Conservation (phyloP, 2,888 invertebrate genomes). For the Tenthredo notha region DNA sequence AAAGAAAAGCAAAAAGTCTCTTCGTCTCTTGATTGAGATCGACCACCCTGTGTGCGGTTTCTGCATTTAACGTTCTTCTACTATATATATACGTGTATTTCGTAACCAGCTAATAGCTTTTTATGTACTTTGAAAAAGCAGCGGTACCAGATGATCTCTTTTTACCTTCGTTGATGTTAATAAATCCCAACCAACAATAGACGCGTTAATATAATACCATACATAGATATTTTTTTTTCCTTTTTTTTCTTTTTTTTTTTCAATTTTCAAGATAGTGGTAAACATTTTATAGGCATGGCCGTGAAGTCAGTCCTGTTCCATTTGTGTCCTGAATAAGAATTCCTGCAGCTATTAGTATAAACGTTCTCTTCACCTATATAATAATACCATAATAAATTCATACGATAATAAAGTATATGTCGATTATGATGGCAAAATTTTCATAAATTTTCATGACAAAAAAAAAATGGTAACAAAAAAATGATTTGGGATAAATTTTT, state of each 20-base stretch:
- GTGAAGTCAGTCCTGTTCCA: neutral
- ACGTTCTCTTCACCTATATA: no score
- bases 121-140: neutral
- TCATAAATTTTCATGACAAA: no score
- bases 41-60: constrained; percentile 1
- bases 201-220: neutral
- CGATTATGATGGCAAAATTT: no score
- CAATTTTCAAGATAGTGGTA: neutral
- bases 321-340: no score
- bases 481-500: no score
- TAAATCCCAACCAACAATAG: constrained; percentile 24
- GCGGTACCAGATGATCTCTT: neutral
- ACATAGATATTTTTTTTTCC: neutral
- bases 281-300: neutral
- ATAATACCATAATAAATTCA: no score
- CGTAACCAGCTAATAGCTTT: constrained; percentile 10
- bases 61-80: neutral
- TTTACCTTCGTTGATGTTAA: neutral
- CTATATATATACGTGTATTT: neutral
- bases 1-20: neutral
- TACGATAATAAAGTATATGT: no score
- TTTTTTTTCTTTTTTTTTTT: neutral
- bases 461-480: no score
- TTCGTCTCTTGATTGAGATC: neutral
- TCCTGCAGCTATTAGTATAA: no score